A percentile compares a stretch with the other conserved stretches of the same genome.
Evolutionary conservation across 2,888 invertebrate genomes (phyloP).

Genomic region (Epistrophe grossulariae): DNA sequence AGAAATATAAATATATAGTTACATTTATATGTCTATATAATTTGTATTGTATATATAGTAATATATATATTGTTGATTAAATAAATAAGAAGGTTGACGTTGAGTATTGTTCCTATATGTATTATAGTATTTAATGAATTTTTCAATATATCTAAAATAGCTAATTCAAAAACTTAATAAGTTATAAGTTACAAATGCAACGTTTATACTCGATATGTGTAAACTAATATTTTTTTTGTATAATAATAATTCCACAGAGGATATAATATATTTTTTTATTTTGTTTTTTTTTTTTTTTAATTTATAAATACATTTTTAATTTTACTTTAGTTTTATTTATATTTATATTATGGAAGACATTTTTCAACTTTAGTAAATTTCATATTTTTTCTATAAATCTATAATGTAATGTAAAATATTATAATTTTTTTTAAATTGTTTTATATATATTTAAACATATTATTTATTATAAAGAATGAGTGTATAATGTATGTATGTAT

Average conservation of each 20-base stretch:
- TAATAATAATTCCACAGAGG: constrained; percentile 51
- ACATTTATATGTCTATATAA: constrained; percentile 4
- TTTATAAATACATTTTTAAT: constrained; percentile 60
- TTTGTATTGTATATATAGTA: constrained; percentile 18
- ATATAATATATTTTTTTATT: constrained; percentile 56
- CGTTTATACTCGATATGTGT: constrained; percentile 67
- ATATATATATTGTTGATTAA: constrained; percentile 13
- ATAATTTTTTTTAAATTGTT: constrained; percentile 24
- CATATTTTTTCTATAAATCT: constrained; percentile 60
- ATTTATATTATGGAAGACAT: constrained; percentile 76
- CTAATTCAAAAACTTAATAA: constrained; percentile 59
- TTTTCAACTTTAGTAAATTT: constrained; percentile 74
- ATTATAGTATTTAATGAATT: constrained; percentile 29
- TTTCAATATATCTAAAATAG: constrained; percentile 50
- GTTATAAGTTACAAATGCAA: constrained; percentile 65
- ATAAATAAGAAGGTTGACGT: constrained; percentile 38
- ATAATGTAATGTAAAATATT: constrained; percentile 51
- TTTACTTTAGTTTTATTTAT: constrained; percentile 62
- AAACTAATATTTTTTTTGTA: constrained; percentile 54
- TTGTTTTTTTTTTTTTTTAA: neutral
- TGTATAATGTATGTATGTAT: constrained; percentile 49
- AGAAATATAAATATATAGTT: neutral
- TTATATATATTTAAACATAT: constrained; percentile 54
- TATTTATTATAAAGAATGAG: constrained; percentile 37
- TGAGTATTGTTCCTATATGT: constrained; percentile 47